Conservation (phyloP, 2,797 vertebrate species). For the Gastrophryne carolinensis region DNA sequence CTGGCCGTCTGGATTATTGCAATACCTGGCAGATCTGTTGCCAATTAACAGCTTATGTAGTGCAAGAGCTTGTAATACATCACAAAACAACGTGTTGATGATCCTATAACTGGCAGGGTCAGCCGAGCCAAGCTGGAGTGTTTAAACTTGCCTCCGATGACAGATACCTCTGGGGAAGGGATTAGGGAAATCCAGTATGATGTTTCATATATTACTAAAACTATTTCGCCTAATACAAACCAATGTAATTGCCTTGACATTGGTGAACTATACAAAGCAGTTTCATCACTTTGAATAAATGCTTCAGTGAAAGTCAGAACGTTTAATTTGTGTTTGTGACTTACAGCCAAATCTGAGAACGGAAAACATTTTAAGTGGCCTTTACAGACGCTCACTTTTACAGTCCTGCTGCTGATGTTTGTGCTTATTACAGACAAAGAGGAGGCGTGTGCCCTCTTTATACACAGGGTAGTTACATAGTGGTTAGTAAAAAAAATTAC, state of each 20-base stretch:
- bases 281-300: not conserved
- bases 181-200: not conserved
- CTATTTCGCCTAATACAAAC: not conserved
- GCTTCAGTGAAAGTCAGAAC: not conserved
- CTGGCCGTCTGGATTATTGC: constrained; percentile 2
- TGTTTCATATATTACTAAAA: not conserved
- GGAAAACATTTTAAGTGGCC: too few relatives aligned
- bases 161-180: not conserved
- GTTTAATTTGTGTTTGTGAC: not conserved
- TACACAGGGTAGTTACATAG: too few relatives aligned
- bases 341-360: not conserved
- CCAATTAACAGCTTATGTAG: constrained; percentile 8
- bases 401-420: too few relatives aligned
- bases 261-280: not conserved
- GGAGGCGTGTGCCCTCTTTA: too few relatives aligned
- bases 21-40: constrained; percentile 1
- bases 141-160: not conserved
- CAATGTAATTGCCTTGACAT: not conserved
- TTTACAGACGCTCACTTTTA: too few relatives aligned
- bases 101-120: constrained; percentile 5
- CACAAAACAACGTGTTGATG: constrained; percentile 2
- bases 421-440: too few relatives aligned
- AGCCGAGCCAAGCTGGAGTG: not conserved
- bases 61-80: constrained; percentile 8
- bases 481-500: too few relatives aligned